Evolutionary conservation across 53 echinoderm and acorn worm species (phyloP).

Genomic region (Temnopleurus reevesii): DNA sequence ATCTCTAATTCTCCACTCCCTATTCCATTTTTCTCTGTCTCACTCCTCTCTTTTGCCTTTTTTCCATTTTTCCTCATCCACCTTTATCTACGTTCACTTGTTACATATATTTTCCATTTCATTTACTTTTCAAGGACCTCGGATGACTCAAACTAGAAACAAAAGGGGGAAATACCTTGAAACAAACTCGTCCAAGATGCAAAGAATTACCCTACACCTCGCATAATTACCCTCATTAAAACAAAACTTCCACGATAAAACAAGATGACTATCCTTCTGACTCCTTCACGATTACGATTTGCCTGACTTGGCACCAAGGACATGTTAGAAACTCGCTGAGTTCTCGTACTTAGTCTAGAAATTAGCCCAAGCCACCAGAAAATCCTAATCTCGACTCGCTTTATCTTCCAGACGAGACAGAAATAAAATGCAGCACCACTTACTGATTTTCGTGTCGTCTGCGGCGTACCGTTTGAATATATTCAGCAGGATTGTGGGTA

Average conservation of each 20-base stretch:
- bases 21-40: not conserved
- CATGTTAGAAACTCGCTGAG: not conserved
- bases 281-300: not conserved
- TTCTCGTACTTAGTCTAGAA: slow-evolving; percentile 24
- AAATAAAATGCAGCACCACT: not conserved
- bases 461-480: slow-evolving; percentile 6
- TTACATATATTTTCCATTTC: not conserved
- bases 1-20: not conserved
- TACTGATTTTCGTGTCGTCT: slow-evolving; percentile 5
- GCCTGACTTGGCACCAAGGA: slow-evolving; percentile 18
- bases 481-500: not conserved
- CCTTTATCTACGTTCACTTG: not conserved
- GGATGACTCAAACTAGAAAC: not conserved
- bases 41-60: not conserved
- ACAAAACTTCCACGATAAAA: not conserved
- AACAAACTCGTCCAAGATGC: not conserved
- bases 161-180: not conserved
- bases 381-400: not conserved
- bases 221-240: slow-evolving; percentile 12
- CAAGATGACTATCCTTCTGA: not conserved
- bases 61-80: not conserved
- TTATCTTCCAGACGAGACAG: not conserved
- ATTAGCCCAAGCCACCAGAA: not conserved
- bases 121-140: not conserved
- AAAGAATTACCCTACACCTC: not conserved